These are phyloP conservation scores for Eilema depressum DNA, from an alignment of 2,888 invertebrate species.

Conservation along the genomic window DNA sequence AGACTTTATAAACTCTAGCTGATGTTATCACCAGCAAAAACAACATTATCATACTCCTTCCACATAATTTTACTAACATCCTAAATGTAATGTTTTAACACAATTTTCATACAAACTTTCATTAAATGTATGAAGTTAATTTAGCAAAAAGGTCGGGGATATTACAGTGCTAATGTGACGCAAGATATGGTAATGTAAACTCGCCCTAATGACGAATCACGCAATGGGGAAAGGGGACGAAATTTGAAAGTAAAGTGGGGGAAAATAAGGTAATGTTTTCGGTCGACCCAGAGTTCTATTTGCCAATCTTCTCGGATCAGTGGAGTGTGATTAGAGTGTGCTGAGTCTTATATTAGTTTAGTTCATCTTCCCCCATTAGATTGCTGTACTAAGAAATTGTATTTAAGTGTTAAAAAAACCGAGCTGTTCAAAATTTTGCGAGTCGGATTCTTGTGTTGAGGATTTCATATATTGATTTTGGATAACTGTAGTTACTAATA, in stretches of 20 bases:
- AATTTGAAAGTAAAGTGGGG: constrained; percentile 4
- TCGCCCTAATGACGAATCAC: constrained; percentile 7
- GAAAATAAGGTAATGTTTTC: not conserved
- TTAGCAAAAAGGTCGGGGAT: constrained; percentile 15
- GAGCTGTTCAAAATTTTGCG: no score
- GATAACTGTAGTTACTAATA: no score
- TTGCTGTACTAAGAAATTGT: no score
- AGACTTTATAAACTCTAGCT: no score
- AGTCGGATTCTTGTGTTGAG: no score
- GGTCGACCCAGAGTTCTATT: not conserved
- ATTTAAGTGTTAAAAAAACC: no score
- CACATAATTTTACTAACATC: not conserved
- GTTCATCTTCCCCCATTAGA: no score
- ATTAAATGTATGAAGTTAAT: constrained; percentile 23
- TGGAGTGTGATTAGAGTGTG: not conserved
- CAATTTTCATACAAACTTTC: constrained; percentile 3
- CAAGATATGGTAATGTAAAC: constrained; percentile 16
- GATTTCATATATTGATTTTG: no score
- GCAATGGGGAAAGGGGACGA: not conserved
- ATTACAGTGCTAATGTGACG: constrained; percentile 11
- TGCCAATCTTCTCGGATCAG: not conserved
- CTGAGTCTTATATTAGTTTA: not conserved
- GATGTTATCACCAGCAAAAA: no score
- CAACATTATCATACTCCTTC: no score
- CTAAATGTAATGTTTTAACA: not conserved